phyloP scores from a whole-genome alignment of 2,113 vertebrate genomes.

The Condylura cristata region DNA sequence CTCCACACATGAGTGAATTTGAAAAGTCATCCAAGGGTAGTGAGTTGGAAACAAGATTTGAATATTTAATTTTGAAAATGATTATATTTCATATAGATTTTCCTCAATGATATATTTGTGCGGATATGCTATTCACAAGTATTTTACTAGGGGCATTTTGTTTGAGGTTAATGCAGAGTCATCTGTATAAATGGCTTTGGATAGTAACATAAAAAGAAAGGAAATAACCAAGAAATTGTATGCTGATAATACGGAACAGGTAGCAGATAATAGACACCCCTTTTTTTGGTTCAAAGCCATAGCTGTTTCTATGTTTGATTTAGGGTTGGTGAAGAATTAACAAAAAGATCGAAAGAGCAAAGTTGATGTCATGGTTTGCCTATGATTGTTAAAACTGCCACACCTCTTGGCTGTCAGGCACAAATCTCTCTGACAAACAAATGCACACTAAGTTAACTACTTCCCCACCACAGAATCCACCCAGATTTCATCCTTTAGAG shows the following conservation, averaged over 20 bases:
- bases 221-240: background rate
- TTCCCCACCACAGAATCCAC: background rate
- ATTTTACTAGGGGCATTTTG: background rate
- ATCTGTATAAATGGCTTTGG: constrained; percentile 2
- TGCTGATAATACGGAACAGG: background rate
- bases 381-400: background rate
- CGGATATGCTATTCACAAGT: background rate
- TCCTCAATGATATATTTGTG: background rate
- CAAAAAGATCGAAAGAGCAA: constrained; percentile 46
- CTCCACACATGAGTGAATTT: background rate
- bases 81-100: background rate
- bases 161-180: background rate
- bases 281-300: constrained; percentile 49
- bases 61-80: constrained; percentile 7
- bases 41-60: background rate
- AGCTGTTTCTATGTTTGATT: constrained; percentile 65
- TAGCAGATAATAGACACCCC: background rate
- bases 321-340: constrained; percentile 43
- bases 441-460: background rate
- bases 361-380: constrained; percentile 17
- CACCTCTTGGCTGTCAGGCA: background rate
- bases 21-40: background rate
- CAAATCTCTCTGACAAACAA: constrained; percentile 56
- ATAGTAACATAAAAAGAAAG: constrained; percentile 13
- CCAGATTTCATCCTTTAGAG: background rate